Percentiles rank a stretch among this genome's conserved stretches.
phyloP scores from a whole-genome alignment of 2,113 vertebrate genomes.

The Xenus cinereus region DNA sequence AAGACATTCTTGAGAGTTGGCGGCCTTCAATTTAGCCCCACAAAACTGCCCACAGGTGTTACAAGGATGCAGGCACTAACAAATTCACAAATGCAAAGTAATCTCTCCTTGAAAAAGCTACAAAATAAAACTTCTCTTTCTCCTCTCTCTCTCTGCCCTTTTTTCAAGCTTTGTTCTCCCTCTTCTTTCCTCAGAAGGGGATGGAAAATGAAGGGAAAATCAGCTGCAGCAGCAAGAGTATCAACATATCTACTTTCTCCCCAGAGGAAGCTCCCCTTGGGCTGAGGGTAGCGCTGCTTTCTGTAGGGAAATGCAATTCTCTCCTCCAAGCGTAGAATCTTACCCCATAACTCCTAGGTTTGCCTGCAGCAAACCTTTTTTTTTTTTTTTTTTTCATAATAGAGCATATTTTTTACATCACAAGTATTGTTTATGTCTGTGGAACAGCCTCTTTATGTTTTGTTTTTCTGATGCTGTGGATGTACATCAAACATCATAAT shows the following conservation, averaged over 20 bases:
- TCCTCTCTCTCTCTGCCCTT: not conserved
- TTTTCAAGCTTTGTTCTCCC: not conserved
- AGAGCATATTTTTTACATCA: not conserved
- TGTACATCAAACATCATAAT: slow-evolving; percentile 28
- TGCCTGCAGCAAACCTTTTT: not conserved
- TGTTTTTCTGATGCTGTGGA: not conserved
- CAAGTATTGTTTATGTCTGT: not conserved
- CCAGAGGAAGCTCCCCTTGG: not conserved
- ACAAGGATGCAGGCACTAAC: not conserved
- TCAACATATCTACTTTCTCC: not conserved
- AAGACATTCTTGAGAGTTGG: not conserved
- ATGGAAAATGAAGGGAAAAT: not conserved
- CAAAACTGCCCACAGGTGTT: not conserved
- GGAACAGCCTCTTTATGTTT: not conserved
- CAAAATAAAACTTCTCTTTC: not conserved
- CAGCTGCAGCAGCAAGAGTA: not conserved
- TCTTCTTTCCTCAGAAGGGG: not conserved
- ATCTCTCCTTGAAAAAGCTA: not conserved
- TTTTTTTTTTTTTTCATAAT: not conserved
- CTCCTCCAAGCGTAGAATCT: not conserved
- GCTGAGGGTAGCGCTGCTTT: not conserved
- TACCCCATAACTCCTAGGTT: not conserved
- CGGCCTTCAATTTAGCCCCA: not conserved
- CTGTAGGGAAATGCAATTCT: not conserved
- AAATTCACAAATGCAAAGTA: not conserved